These are phyloP conservation scores for Porites divaricata DNA, from an alignment of 92 coral and sea anemone species.

Conservation along the genomic window DNA sequence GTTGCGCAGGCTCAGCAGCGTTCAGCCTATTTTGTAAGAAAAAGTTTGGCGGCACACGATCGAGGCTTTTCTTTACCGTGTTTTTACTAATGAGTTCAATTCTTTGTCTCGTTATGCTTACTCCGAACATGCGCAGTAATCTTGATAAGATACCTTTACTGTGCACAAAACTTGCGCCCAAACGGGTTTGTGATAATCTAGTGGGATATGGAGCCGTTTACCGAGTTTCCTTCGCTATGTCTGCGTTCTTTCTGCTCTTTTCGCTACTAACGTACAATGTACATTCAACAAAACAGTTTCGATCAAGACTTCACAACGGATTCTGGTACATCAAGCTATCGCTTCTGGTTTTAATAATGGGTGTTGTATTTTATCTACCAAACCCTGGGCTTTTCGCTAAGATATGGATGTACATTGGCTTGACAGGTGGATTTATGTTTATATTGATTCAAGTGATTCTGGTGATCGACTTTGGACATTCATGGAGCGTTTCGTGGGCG, in stretches of 20 bases:
- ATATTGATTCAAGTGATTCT: constrained; percentile 87
- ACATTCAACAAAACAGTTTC: constrained; percentile 85
- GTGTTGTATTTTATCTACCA: constrained; percentile 84
- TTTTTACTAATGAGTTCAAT: constrained; percentile 78
- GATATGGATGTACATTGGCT: constrained; percentile 95
- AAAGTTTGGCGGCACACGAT: constrained; percentile 76
- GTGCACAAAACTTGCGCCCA: constrained; percentile 80
- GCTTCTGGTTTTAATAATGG: constrained; percentile 68
- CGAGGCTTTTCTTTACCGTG: constrained; percentile 79
- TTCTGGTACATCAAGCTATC: constrained; percentile 95
- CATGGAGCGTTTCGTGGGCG: constrained; percentile 99
- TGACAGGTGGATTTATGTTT: constrained; percentile 93
- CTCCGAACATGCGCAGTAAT: constrained; percentile 83
- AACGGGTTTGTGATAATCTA: constrained; percentile 81
- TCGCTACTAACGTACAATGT: constrained; percentile 80
- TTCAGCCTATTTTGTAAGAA: constrained; percentile 87
- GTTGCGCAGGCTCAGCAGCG: constrained; percentile 98
- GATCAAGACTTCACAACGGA: constrained; percentile 90
- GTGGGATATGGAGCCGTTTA: constrained; percentile 99
- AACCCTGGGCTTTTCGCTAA: constrained; percentile 65
- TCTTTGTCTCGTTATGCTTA: constrained; percentile 81
- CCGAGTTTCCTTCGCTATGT: constrained; percentile 86
- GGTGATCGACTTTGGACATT: constrained; percentile 92
- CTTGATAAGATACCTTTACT: constrained; percentile 90
- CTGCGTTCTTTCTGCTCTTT: constrained; percentile 69